phyloP scores from a whole-genome alignment of 1,140 invertebrate species.

The Meloidogyne chitwoodi region DNA sequence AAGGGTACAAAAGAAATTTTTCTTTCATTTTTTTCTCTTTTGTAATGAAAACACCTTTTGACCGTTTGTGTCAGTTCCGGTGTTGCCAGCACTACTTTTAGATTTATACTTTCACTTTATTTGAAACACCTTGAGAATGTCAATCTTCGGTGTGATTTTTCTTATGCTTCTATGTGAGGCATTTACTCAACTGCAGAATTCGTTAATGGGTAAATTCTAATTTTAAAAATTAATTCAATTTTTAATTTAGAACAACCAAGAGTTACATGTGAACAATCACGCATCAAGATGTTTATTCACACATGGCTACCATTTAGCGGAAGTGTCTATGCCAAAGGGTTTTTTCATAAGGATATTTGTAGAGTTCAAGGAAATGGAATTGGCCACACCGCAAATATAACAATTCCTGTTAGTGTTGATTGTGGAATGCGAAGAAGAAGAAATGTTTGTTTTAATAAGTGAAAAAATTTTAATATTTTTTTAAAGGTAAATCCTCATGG shows the following conservation, averaged over 20 bases:
- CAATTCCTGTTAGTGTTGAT: conserved; percentile 39
- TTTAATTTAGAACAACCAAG: conserved; percentile 24
- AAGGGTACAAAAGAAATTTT: neutral
- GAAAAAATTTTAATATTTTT: neutral
- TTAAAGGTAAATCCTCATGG: conserved; percentile 31
- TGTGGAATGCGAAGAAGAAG: conserved; percentile 42
- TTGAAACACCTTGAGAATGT: neutral
- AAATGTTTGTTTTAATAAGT: conserved; percentile 35
- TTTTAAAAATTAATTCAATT: neutral
- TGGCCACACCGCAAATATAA: conserved; percentile 44
- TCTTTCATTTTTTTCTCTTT: no score
- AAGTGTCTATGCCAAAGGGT: conserved; percentile 51
- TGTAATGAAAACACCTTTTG: neutral
- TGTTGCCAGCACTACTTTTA: neutral
- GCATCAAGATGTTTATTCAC: conserved; percentile 29
- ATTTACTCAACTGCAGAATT: neutral
- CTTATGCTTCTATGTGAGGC: neutral
- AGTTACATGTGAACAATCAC: conserved; percentile 29
- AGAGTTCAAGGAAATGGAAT: conserved; percentile 41
- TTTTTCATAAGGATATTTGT: conserved; percentile 44
- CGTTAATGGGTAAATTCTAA: neutral
- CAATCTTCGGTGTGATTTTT: neutral
- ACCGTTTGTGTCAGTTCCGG: neutral
- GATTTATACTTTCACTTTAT: neutral
- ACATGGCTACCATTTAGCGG: conserved; percentile 41